Evolutionary conservation across 2,113 vertebrate species (phyloP), one percentile per base, ranked within the genome.

Genomic region (Micronycteris hirsuta): DNA sequence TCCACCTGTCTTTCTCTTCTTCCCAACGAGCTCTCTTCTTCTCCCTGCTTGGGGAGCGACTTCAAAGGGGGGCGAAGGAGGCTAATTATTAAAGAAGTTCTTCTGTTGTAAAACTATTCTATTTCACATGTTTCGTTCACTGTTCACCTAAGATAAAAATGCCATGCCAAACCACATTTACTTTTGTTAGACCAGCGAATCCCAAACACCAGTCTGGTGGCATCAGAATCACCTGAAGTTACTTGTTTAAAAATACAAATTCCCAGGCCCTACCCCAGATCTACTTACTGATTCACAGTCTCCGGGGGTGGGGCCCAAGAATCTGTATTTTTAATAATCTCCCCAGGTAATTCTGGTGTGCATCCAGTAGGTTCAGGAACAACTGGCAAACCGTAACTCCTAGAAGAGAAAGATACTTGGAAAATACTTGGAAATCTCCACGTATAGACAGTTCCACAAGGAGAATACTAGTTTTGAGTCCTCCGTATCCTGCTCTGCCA

Each of bases 11-110:
- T 87, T 98, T 98, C 20, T 99, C 98, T 65, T 99, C 99, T 43
- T 99, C 99, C 99, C 99, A 99, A 11, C 99, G 99, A 0, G 98
- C 98, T 22, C 99, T 99, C 84, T 99, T 99, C 91, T 98, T 98
- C 92, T 99, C 99, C 97, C 99, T 98, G 97, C 99, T 99, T 13
- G 98, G 97, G 9, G 99, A 99, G 0, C 98, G 99, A 89, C 99
- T 99, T 97, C 81, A 93, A 93, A 36, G 89, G 8, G 86, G 91
- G 78, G 52, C 1, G 96, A 95, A 94, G 7, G 67, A 93, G 85
- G 73, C 9, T 58, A 80, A 78, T 82, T 91, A 93, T 56, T 89
- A 89, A 88, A 92, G 89, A 58, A 22, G 19, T 33, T 43, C 38
- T 33, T 71, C 36, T 11, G 17, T n/a, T 22, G 1, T 56, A 76